Percentiles rank a stretch among this genome's conserved stretches.
These are phyloP conservation scores for Apodemia mormo DNA, from an alignment of 2,888 invertebrate species.

Conservation along the genomic window DNA sequence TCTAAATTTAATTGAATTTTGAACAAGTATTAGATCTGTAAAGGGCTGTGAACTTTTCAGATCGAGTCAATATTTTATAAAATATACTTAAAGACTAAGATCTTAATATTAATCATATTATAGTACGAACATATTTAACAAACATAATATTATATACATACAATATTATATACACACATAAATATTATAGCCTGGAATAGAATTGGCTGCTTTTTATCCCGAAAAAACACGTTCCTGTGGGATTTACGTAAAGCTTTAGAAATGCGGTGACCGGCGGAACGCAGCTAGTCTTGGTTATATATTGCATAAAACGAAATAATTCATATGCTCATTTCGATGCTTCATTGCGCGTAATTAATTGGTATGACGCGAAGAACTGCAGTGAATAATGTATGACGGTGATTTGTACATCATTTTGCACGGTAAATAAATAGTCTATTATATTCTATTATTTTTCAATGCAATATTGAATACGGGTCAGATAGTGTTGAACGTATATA, in stretches of 20 bases:
- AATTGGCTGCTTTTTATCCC: no score
- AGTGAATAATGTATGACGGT: slow-evolving; percentile 20
- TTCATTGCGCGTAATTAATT: slow-evolving; percentile 46
- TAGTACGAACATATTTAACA: no score
- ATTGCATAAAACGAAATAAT: slow-evolving; percentile 35
- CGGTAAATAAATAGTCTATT: background rate
- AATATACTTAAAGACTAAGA: no score
- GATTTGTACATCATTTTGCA: slow-evolving; percentile 10
- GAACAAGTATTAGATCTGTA: no score
- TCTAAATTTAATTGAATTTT: no score
- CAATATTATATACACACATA: no score
- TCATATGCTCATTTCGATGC: slow-evolving; percentile 42
- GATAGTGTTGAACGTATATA: background rate
- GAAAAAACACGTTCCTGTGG: background rate
- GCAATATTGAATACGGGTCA: slow-evolving; percentile 1
- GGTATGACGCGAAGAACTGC: slow-evolving; percentile 36
- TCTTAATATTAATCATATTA: no score
- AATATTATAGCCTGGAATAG: no score
- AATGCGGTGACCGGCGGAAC: no score
- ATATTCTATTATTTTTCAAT: slow-evolving; percentile 12
- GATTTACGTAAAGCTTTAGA: background rate
- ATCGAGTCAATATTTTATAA: no score
- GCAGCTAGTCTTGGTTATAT: background rate
- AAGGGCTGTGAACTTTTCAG: no score
- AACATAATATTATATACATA: no score